Base-by-base conservation (phyloP, 2,797 vertebrate genomes). In the Malacoctenus gilli region DNA sequence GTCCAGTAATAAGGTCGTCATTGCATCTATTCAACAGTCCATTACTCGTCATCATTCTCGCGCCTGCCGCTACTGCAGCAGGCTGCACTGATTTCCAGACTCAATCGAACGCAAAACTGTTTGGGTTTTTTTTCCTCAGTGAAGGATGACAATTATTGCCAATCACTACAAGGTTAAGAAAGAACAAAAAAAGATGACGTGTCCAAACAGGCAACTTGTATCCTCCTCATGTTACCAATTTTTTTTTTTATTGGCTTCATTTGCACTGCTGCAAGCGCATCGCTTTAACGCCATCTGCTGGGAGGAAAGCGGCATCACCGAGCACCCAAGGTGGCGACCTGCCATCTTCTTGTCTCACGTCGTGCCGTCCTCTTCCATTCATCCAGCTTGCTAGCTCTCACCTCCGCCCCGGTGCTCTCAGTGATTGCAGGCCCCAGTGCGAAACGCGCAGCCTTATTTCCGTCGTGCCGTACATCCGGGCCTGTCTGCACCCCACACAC, bases 281-380 rank as follows among this genome's bases (percentile, higher is more conserved):
- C 34, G 13, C 34, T 43, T 48, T 35, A 37, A 10, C 73, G 4
- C 73, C 80, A 73, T 77, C 87, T 89, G 78, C 79, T 89, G 86
- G 86, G 69, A 40, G 9, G 44, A 72, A 40, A 0, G 6, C 2
- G 22, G 5, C 22, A 75, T 1, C 25, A 38, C 68, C 6, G 22
- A 38, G 36, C 2, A 20, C 6, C 3, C 18, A 19, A 7, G 14
- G 19, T 30, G 0, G 14, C 32, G 30, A 51, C 52, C 49, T 16
- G 31, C 18, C 39, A 1, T 35, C 25, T 28, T 43, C 20, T 39
- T 5, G 8, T 39, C 22, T 57, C 14, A 8, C 28, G 5, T 28
- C 25, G 9, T 28, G 9, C 18, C 14, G 1, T 39, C 3, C 18
- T 18, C 18, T 25, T 8, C 40, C 19, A 5, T 34, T 34, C 21